phyloP scores from a whole-genome alignment of 2,113 vertebrate species.

The Cinclus mexicanus region DNA sequence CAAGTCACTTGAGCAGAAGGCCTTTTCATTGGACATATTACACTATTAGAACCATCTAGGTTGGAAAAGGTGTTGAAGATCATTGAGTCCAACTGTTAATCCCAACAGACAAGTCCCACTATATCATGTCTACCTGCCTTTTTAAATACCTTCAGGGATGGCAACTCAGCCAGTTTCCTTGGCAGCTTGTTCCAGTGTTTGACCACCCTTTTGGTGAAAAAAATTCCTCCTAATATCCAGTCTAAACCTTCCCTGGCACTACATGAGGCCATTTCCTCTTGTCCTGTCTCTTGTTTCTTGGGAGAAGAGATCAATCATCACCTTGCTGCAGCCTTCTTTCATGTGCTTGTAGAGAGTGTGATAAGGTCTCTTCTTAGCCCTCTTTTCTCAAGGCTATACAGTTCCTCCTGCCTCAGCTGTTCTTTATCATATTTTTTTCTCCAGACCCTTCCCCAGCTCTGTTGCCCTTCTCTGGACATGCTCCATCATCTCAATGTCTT shows the following conservation, averaged over 20 bases:
- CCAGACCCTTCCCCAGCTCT: neutral
- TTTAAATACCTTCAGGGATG: neutral
- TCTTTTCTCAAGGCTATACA: neutral
- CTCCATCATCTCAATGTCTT: neutral
- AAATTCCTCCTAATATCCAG: neutral
- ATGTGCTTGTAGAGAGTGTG: fast-evolving
- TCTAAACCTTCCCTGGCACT: neutral
- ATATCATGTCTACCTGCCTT: neutral
- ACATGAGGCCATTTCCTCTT: neutral
- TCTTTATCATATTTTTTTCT: neutral
- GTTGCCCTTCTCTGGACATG: neutral
- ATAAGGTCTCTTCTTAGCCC: neutral
- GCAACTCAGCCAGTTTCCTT: neutral
- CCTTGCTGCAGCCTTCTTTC: neutral
- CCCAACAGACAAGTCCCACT: neutral
- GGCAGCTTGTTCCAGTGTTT: neutral
- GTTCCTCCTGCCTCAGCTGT: neutral
- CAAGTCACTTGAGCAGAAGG: neutral
- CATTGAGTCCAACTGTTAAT: neutral
- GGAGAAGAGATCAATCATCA: neutral
- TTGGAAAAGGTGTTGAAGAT: neutral
- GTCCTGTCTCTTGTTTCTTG: neutral
- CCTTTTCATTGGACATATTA: neutral
- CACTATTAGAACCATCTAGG: neutral
- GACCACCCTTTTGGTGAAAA: neutral